phyloP scores from a whole-genome alignment of 2,797 vertebrate genomes.

The Lutjanus campechanus region DNA sequence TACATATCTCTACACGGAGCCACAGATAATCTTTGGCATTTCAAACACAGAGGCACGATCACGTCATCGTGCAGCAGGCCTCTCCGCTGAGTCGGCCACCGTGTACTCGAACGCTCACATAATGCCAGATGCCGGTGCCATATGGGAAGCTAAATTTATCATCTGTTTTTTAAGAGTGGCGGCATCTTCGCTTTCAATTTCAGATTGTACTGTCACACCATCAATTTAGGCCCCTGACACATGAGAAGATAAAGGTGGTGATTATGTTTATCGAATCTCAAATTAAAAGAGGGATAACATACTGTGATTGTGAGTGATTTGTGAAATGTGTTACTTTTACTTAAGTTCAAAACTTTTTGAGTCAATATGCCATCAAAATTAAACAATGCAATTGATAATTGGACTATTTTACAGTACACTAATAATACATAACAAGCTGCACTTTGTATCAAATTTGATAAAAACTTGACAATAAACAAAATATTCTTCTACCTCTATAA shows the following conservation, averaged over 20 bases:
- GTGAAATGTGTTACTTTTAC: not conserved
- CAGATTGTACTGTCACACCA: conserved; percentile 54
- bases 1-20: conserved; percentile 68
- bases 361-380: not conserved
- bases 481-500: no score
- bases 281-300: conserved; percentile 33
- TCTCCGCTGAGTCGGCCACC: conserved; percentile 49
- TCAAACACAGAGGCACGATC: conserved; percentile 64
- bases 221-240: conserved; percentile 55
- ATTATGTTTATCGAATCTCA: conserved; percentile 49
- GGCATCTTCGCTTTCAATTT: conserved; percentile 49
- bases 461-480: no score
- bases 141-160: conserved; percentile 78
- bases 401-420: not conserved
- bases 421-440: no score
- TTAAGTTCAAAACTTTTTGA: not conserved
- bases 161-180: conserved; percentile 69
- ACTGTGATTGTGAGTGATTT: conserved; percentile 28
- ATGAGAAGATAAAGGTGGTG: conserved; percentile 54
- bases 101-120: conserved; percentile 44
- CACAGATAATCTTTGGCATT: conserved; percentile 73
- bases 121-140: conserved; percentile 69
- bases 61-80: conserved; percentile 57
- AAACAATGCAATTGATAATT: not conserved
- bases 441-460: no score